A percentile compares a stretch with the other conserved stretches of the same genome.
phyloP scores from a whole-genome alignment of 2,113 vertebrate genomes.

The Nothobranchius kuhntae region DNA sequence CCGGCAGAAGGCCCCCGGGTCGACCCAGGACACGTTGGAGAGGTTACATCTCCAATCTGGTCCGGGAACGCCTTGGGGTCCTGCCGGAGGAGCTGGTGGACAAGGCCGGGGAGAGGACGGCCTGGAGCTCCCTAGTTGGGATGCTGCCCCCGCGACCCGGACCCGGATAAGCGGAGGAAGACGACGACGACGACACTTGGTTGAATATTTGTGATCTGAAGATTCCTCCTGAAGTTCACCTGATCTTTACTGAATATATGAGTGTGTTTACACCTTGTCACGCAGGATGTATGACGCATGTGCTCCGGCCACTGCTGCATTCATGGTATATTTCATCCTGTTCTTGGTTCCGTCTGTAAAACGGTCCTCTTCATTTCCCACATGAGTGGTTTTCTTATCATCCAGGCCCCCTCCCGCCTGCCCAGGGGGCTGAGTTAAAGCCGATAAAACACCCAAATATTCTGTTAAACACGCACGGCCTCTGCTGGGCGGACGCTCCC shows the following conservation, averaged over 20 bases:
- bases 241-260: conserved; percentile 63
- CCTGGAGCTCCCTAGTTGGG: no score
- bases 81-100: no score
- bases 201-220: conserved; percentile 4
- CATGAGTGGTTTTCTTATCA: conserved; percentile 77
- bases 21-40: no score
- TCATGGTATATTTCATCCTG: conserved; percentile 69
- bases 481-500: conserved; percentile 58
- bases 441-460: conserved; percentile 79
- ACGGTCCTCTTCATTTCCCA: conserved; percentile 71
- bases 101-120: no score
- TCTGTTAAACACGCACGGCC: conserved; percentile 75
- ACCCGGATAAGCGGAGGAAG: no score
- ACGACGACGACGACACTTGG: no score
- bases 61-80: no score
- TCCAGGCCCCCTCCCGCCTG: conserved; percentile 46
- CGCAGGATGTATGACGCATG: conserved; percentile 64
- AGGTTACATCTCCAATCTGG: no score
- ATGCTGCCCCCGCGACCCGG: no score
- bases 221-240: conserved; percentile 28
- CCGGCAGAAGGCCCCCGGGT: no score
- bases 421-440: conserved; percentile 67
- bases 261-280: conserved; percentile 72
- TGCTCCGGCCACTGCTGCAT: conserved; percentile 61
- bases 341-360: conserved; percentile 59